These are phyloP conservation scores for Drosophila bifasciata DNA, from an alignment of 1,140 invertebrate species.

Conservation along the genomic window DNA sequence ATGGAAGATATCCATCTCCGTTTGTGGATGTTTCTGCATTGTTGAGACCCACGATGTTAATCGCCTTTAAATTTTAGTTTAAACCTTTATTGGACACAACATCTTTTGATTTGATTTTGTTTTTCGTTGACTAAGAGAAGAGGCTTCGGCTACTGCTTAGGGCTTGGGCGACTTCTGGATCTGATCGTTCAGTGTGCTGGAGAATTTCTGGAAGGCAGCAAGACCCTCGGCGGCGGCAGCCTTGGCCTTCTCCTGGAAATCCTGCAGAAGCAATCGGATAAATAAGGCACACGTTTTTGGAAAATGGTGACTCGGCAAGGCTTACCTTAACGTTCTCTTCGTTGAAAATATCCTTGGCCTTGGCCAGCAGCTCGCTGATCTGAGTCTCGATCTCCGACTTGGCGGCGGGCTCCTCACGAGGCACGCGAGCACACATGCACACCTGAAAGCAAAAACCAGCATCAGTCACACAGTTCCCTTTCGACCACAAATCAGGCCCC, in stretches of 20 bases:
- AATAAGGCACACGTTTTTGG: no score
- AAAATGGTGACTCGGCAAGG: rapidly evolving
- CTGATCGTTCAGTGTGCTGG: no score
- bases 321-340: neutral
- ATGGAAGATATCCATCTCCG: slow-evolving; percentile 22
- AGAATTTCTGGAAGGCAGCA: no score
- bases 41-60: neutral
- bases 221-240: no score
- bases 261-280: no score
- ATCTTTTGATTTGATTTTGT: neutral
- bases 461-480: no score
- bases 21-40: slow-evolving; percentile 35
- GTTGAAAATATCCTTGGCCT: neutral
- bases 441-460: slow-evolving; percentile 25
- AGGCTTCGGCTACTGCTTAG: neutral
- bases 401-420: slow-evolving; percentile 33
- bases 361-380: neutral
- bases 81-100: slow-evolving; percentile 22
- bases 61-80: slow-evolving; percentile 2
- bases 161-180: no score
- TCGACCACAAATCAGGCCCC: neutral
- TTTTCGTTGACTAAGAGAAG: no score
- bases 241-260: no score
- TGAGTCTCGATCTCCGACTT: rapidly evolving
- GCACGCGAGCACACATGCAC: slow-evolving; percentile 34